phyloP scores from a whole-genome alignment of 2,113 vertebrate genomes.

The Calcarius ornatus region DNA sequence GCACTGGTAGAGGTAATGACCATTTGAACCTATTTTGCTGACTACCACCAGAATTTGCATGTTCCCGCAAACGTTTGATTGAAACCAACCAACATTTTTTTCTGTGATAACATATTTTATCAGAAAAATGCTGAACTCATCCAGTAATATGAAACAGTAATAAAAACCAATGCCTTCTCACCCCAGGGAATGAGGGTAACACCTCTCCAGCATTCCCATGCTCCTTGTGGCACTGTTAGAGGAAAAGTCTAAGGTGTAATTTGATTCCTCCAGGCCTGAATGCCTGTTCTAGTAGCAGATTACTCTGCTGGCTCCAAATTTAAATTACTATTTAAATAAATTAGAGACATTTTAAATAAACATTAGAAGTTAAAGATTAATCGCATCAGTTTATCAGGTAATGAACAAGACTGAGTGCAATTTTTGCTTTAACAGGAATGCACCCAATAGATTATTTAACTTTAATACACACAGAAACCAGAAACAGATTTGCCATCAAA shows the following conservation, averaged over 20 bases:
- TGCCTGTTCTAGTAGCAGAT: not conserved
- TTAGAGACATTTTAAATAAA: constrained; percentile 9
- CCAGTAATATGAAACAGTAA: not conserved
- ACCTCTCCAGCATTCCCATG: not conserved
- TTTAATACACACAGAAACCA: not conserved
- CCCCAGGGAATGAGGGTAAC: not conserved
- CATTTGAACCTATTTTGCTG: not conserved
- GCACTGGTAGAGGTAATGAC: not conserved
- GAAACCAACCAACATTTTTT: not conserved
- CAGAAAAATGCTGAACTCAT: not conserved
- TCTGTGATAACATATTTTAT: not conserved
- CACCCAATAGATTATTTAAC: not conserved
- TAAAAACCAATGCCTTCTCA: not conserved
- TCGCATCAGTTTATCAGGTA: not conserved
- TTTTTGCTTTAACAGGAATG: not conserved
- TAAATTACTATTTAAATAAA: constrained; percentile 13
- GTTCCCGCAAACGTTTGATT: not conserved
- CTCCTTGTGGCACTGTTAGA: not conserved
- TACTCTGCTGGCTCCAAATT: not conserved
- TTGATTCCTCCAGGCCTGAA: not conserved
- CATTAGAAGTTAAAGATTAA: not conserved
- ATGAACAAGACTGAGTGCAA: not conserved
- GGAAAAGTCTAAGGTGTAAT: not conserved
- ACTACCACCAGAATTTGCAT: not conserved
- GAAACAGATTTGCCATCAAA: not conserved